Conservation (phyloP, 2,797 vertebrate species). For the Falco columbarius region DNA sequence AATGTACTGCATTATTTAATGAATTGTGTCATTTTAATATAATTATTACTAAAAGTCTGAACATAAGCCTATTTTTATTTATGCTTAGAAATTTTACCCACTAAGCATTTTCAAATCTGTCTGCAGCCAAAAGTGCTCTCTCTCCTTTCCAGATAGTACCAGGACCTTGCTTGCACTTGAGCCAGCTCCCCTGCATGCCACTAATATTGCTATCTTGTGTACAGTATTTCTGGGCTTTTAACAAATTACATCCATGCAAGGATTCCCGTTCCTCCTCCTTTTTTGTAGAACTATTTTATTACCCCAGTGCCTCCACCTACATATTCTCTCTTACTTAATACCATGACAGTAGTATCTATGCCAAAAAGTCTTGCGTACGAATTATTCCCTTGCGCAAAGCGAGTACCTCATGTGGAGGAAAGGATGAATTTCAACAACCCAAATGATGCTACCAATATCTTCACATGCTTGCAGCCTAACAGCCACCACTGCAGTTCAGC, state of each 20-base stretch:
- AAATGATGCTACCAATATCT: not conserved
- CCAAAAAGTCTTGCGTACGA: not conserved
- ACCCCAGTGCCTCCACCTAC: not conserved
- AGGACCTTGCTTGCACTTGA: not conserved
- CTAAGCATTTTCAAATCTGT: slow-evolving; percentile 29
- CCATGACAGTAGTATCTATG: not conserved
- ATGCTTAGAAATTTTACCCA: slow-evolving; percentile 32
- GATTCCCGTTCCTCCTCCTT: not conserved
- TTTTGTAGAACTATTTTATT: not conserved
- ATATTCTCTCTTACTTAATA: not conserved
- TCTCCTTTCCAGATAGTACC: not conserved
- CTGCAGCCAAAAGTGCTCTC: not conserved
- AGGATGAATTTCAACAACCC: slow-evolving; percentile 29
- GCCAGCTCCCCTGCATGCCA: slow-evolving; percentile 28
- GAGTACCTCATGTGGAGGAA: not conserved
- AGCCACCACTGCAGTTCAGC: not conserved
- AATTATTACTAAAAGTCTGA: slow-evolving; percentile 66
- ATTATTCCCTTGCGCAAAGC: not conserved
- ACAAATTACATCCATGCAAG: not conserved
- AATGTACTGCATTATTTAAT: slow-evolving; percentile 67
- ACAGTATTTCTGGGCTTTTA: not conserved
- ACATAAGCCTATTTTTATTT: slow-evolving; percentile 58
- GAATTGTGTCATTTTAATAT: slow-evolving; percentile 72
- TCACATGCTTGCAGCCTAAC: not conserved
- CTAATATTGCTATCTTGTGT: not conserved